A percentile compares a stretch with the other conserved stretches of the same genome.
Evolutionary conservation across 2,797 vertebrate species (phyloP).

Genomic region (Prunella strophiata): DNA sequence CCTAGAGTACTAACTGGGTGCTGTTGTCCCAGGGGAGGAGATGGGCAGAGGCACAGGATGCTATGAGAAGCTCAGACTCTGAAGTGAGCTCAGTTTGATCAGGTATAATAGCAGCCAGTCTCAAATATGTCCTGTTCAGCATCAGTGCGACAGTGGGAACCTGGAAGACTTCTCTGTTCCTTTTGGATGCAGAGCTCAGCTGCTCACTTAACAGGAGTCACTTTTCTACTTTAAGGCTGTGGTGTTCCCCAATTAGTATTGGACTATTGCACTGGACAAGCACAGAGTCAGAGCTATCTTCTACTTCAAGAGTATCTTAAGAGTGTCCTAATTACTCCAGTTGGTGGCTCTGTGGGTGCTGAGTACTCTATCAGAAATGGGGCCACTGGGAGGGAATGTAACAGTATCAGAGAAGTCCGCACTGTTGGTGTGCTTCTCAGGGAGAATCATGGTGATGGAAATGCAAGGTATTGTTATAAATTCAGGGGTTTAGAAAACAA

Average conservation of each 20-base stretch:
- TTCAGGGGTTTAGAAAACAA: not conserved
- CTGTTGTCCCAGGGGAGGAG: not conserved
- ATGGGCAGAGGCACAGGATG: not conserved
- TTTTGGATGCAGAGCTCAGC: not conserved
- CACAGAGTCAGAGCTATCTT: not conserved
- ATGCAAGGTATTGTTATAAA: not conserved
- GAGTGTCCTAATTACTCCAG: not conserved
- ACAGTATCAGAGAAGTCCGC: not conserved
- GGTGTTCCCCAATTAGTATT: not conserved
- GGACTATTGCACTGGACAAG: not conserved
- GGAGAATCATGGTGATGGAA: not conserved
- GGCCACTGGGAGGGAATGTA: not conserved
- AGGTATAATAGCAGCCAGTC: not conserved
- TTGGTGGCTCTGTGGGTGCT: not conserved
- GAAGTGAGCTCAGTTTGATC: not conserved
- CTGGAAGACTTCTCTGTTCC: not conserved
- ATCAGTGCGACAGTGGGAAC: not conserved
- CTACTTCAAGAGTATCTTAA: not conserved
- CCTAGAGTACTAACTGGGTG: not conserved
- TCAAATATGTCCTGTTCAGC: not conserved
- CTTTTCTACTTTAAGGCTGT: not conserved
- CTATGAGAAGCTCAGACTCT: not conserved
- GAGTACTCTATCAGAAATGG: not conserved
- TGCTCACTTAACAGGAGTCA: not conserved
- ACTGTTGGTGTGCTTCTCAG: not conserved